These are phyloP conservation scores for Zosterops hypoxanthus DNA, from an alignment of 2,113 vertebrate species.

Conservation along the genomic window DNA sequence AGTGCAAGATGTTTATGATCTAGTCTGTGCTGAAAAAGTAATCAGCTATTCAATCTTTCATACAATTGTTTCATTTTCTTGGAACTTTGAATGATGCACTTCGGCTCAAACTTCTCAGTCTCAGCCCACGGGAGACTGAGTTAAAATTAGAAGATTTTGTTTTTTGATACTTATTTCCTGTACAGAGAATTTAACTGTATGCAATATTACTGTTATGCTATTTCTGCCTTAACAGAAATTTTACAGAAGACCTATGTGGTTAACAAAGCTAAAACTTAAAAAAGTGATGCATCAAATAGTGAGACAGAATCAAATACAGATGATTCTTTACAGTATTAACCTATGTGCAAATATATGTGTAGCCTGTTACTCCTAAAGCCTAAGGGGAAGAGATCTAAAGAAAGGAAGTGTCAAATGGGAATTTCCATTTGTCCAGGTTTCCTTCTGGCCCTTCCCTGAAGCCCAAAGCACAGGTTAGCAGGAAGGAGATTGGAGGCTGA, in stretches of 20 bases:
- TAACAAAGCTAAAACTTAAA: neutral
- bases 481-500: neutral
- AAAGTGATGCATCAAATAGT: neutral
- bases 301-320: neutral
- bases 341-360: neutral
- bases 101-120: neutral
- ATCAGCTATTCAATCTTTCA: neutral
- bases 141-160: neutral
- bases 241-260: neutral
- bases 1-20: neutral
- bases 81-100: neutral
- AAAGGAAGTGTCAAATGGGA: neutral
- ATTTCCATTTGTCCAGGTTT: neutral
- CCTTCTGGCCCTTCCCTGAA: neutral
- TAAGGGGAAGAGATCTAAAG: neutral
- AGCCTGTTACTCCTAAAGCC: neutral
- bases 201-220: neutral
- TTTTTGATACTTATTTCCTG: neutral
- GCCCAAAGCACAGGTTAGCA: neutral
- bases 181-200: neutral
- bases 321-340: neutral
- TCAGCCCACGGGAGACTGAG: neutral
- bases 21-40: neutral
- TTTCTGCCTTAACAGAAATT: neutral
- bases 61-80: neutral